These are phyloP conservation scores for Pelobates cultripes DNA, from an alignment of 2,797 vertebrate genomes.

Conservation along the genomic window DNA sequence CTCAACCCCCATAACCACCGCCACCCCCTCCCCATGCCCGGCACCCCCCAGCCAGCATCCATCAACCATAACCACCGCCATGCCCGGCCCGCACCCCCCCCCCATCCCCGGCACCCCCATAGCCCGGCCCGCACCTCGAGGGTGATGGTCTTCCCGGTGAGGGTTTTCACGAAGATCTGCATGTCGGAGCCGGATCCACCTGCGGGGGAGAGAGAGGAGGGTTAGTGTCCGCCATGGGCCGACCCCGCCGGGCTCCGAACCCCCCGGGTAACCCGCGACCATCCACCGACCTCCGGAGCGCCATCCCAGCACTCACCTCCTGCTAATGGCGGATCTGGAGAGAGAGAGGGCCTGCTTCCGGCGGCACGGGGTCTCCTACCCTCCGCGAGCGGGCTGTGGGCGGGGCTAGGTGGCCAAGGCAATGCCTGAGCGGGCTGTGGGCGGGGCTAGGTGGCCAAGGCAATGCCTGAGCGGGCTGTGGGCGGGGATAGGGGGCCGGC, in stretches of 20 bases:
- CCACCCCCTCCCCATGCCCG: neutral
- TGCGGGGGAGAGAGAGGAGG: constrained; percentile 11
- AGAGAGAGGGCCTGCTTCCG: constrained; percentile 73
- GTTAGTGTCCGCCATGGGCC: neutral
- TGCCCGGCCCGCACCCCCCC: neutral
- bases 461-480: too few species aligned
- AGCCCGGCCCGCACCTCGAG: constrained; percentile 80
- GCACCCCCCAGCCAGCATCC: too few species aligned
- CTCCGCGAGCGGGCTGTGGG: constrained; percentile 23
- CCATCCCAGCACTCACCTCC: constrained; percentile 48
- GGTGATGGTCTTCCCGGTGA: constrained; percentile 96
- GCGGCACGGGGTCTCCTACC: constrained; percentile 77
- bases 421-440: too few species aligned
- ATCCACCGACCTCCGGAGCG: neutral
- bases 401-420: too few species aligned
- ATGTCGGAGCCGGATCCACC: constrained; percentile 75
- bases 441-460: too few species aligned
- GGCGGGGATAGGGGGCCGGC: too few species aligned
- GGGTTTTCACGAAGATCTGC: constrained; percentile 98
- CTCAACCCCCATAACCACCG: too few species aligned
- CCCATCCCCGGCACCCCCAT: neutral
- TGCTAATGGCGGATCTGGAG: constrained; percentile 81
- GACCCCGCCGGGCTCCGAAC: neutral
- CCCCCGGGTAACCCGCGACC: neutral
- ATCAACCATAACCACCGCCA: too few species aligned